Evolutionary conservation across 2,113 vertebrate genomes (phyloP).

Genomic region (Tachycineta bicolor): DNA sequence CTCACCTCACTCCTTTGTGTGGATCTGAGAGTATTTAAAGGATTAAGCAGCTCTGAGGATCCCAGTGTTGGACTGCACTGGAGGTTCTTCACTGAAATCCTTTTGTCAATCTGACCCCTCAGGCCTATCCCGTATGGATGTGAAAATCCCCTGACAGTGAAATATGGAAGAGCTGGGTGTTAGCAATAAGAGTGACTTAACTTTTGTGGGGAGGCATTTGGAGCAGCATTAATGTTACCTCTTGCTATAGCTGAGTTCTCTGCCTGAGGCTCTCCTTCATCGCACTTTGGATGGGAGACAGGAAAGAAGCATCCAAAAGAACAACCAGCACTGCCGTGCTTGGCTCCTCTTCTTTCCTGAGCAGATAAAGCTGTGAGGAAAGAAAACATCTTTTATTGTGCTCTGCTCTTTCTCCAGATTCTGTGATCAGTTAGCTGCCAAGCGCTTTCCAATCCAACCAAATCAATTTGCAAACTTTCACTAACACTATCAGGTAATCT

Average conservation of each 20-base stretch:
- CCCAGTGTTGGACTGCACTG: neutral
- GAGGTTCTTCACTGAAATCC: neutral
- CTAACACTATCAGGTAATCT: constrained; percentile 70
- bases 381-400: neutral
- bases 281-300: neutral
- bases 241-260: neutral
- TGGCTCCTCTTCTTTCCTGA: constrained; percentile 13
- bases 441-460: constrained; percentile 59
- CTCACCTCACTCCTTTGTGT: neutral
- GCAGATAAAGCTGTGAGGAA: constrained; percentile 12
- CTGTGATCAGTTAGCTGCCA: constrained; percentile 29
- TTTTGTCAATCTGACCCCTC: neutral
- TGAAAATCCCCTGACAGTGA: neutral
- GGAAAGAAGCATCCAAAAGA: constrained; percentile 18
- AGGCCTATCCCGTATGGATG: neutral
- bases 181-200: neutral
- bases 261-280: constrained; percentile 49
- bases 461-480: constrained; percentile 75
- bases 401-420: neutral
- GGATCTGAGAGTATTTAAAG: neutral
- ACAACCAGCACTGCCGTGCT: neutral
- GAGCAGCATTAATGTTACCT: neutral
- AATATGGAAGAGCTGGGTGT: neutral
- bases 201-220: neutral
- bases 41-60: neutral